A percentile compares a stretch with the other conserved stretches of the same genome.
Evolutionary conservation across 2,797 vertebrate species (phyloP).

Genomic region (Pteropus rufus): DNA sequence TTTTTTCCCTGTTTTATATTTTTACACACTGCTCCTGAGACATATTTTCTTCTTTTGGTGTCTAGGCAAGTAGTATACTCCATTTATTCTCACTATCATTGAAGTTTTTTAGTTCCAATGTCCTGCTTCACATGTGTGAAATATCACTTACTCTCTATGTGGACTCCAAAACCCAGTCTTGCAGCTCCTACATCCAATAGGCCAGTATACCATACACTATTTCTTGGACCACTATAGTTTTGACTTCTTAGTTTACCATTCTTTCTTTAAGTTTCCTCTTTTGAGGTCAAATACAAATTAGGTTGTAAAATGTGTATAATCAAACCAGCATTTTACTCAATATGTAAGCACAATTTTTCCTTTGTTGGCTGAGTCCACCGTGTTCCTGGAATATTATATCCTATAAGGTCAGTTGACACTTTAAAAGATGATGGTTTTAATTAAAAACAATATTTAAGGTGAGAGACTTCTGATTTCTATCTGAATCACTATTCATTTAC

Average conservation of each 20-base stretch:
- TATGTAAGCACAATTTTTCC: neutral
- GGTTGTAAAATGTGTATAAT: neutral
- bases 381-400: neutral
- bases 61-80: neutral
- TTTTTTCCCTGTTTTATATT: neutral
- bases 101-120: neutral
- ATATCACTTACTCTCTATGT: neutral
- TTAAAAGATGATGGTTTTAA: neutral
- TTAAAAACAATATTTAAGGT: constrained; percentile 1
- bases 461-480: neutral
- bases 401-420: neutral
- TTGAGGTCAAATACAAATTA: neutral
- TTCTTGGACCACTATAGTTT: neutral
- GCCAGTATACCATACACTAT: neutral
- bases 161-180: neutral
- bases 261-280: neutral
- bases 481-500: constrained; percentile 24
- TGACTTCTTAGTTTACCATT: neutral
- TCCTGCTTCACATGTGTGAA: neutral
- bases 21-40: neutral
- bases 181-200: neutral
- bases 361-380: neutral
- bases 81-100: neutral
- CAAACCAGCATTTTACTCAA: neutral
- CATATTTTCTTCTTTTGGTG: neutral